These are phyloP conservation scores for Porites lobata DNA, from an alignment of 92 coral and sea anemone species.

Conservation along the genomic window DNA sequence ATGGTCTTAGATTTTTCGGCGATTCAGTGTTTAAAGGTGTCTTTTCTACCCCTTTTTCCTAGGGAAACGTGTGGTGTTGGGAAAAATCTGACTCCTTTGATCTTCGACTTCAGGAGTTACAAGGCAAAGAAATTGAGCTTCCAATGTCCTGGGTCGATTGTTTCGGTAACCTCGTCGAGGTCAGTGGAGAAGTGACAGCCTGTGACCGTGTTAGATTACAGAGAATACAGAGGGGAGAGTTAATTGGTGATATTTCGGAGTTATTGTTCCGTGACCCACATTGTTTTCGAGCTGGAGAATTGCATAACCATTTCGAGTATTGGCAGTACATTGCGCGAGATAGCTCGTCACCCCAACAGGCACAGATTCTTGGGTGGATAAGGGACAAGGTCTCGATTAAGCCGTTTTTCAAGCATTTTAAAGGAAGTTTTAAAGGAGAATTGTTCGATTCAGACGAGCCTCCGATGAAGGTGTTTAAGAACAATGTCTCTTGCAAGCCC, in stretches of 20 bases:
- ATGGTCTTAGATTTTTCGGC: no score
- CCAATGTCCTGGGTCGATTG: slow-evolving; percentile 25
- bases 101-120: background rate
- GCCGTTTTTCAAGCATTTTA: slow-evolving; percentile 36
- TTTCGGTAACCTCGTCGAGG: slow-evolving; percentile 23
- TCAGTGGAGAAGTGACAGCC: slow-evolving; percentile 33
- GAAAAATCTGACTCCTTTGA: slow-evolving; percentile 9
- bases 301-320: slow-evolving; percentile 17
- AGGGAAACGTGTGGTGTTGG: no score
- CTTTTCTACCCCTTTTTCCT: no score
- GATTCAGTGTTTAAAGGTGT: no score
- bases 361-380: slow-evolving; percentile 20
- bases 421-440: slow-evolving; percentile 43
- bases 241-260: background rate
- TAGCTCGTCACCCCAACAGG: slow-evolving; percentile 23
- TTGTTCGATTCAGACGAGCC: slow-evolving; percentile 48
- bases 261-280: slow-evolving; percentile 9
- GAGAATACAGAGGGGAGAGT: background rate
- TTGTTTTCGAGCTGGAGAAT: slow-evolving; percentile 18
- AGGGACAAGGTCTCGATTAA: slow-evolving; percentile 18
- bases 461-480: slow-evolving; percentile 1
- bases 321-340: slow-evolving; percentile 5
- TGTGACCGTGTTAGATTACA: slow-evolving; percentile 12
- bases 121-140: background rate
- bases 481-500: background rate